Conservation (phyloP, 2,113 vertebrate genomes). For the Gobiocypris rarus region DNA sequence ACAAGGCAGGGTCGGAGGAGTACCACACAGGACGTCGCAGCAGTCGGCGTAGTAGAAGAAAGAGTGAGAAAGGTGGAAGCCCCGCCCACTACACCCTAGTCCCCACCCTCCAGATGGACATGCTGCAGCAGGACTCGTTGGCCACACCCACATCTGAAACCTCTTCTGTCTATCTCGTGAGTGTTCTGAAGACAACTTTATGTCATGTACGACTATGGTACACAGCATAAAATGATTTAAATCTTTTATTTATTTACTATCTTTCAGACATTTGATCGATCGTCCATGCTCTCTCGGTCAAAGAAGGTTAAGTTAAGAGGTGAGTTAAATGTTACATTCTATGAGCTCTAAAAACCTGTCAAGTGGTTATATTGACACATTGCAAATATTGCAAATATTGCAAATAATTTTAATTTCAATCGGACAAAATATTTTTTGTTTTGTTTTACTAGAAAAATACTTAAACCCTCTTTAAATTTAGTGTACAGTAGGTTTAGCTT, state of each 20-base stretch:
- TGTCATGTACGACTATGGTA: not conserved
- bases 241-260: constrained; percentile 39
- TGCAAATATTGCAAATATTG: not conserved
- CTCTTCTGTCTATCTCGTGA: constrained; percentile 91
- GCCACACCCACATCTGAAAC: constrained; percentile 91
- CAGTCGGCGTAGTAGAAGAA: constrained; percentile 92
- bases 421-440: not conserved
- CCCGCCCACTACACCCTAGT: constrained; percentile 91
- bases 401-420: not conserved
- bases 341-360: not conserved
- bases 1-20: constrained; percentile 88
- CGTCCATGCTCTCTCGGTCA: constrained; percentile 91
- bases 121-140: constrained; percentile 86
- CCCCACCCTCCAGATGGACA: constrained; percentile 93
- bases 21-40: constrained; percentile 87
- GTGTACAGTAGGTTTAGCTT: not conserved
- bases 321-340: constrained; percentile 64
- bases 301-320: constrained; percentile 96
- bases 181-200: constrained; percentile 61
- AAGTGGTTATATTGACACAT: not conserved
- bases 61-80: constrained; percentile 87
- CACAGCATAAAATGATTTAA: not conserved
- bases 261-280: constrained; percentile 93
- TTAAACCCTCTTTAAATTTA: not conserved
- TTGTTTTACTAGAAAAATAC: not conserved